A percentile compares a stretch with the other conserved stretches of the same genome.
phyloP scores from a whole-genome alignment of 2,797 vertebrate genomes.

The Anguilla marmorata region DNA sequence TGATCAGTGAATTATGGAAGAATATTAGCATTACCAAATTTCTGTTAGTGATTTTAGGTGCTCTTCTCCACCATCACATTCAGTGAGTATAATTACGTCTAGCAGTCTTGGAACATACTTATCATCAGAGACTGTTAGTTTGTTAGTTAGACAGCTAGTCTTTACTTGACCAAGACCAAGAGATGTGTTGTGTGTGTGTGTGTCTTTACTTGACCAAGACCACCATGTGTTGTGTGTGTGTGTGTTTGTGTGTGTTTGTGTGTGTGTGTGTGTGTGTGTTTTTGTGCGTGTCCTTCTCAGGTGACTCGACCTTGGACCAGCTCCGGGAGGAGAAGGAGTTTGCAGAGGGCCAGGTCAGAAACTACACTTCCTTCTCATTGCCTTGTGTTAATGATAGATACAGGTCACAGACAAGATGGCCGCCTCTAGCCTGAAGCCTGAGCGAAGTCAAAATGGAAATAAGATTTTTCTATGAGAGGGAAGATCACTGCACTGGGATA shows the following conservation, averaged over 20 bases:
- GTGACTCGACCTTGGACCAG: conserved; percentile 73
- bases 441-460: not conserved
- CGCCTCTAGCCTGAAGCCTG: not conserved
- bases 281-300: conserved; percentile 59
- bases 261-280: not conserved
- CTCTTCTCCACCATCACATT: not conserved
- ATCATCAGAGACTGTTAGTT: not conserved
- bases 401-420: not conserved
- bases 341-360: conserved; percentile 88
- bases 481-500: no score
- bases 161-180: not conserved
- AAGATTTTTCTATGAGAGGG: not conserved
- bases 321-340: conserved; percentile 85
- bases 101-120: not conserved
- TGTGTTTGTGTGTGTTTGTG: no score
- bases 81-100: not conserved
- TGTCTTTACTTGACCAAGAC: not conserved
- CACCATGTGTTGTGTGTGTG: not conserved
- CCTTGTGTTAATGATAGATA: not conserved
- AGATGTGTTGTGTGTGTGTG: not conserved
- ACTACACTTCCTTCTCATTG: not conserved
- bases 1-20: not conserved
- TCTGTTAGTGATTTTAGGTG: not conserved
- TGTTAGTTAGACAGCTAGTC: not conserved
- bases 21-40: not conserved